Percentiles rank a stretch among this genome's conserved stretches.
These are phyloP conservation scores for Apomyelois bistriatella DNA, from an alignment of 2,888 invertebrate genomes.

Conservation along the genomic window DNA sequence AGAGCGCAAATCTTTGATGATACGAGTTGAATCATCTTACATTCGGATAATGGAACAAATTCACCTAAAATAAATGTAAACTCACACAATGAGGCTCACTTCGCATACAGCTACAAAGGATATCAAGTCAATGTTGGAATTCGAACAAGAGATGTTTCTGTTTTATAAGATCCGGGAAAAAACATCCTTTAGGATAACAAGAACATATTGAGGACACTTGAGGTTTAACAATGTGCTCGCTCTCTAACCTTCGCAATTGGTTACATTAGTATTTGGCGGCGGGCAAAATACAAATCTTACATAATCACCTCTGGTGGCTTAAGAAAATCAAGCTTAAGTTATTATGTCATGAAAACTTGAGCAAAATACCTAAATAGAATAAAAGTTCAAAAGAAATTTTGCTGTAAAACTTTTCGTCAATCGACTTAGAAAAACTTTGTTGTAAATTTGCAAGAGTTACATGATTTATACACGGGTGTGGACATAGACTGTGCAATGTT, in stretches of 20 bases:
- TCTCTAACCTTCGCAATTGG: conserved; percentile 31
- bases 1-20: too few species aligned
- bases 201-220: conserved; percentile 38
- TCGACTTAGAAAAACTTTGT: too few species aligned
- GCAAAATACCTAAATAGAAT: too few species aligned
- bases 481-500: too few species aligned
- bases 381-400: too few species aligned
- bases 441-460: too few species aligned
- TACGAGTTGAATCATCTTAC: too few species aligned
- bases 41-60: not conserved
- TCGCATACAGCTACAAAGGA: not conserved
- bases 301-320: conserved; percentile 7
- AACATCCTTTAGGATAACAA: conserved; percentile 35
- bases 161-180: conserved; percentile 16
- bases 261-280: conserved; percentile 28
- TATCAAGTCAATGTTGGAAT: conserved; percentile 8
- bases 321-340: conserved; percentile 12
- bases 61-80: conserved; percentile 2
- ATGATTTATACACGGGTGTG: too few species aligned
- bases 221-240: conserved; percentile 41
- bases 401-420: too few species aligned
- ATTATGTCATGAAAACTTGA: not conserved
- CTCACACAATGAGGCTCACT: conserved; percentile 2
- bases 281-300: conserved; percentile 19
- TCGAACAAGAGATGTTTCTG: conserved; percentile 11